Percentiles rank a stretch among this genome's conserved stretches.
phyloP scores from a whole-genome alignment of 1,140 invertebrate genomes.

The Hyposmocoma kahamanoa region DNA sequence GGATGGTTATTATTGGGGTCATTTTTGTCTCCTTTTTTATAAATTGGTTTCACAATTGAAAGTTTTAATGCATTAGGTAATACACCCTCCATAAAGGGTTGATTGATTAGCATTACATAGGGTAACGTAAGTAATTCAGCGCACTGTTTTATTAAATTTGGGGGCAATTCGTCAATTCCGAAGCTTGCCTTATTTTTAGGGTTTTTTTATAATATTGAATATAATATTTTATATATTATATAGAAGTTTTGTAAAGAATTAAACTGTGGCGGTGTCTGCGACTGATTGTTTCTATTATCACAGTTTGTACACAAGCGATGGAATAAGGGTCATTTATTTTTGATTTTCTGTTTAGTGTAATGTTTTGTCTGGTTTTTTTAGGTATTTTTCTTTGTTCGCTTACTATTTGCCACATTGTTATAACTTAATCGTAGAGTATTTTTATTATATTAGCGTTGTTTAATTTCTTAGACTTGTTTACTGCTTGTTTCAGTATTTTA shows the following conservation, averaged over 20 bases:
- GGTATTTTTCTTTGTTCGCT: neutral
- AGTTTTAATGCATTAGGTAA: neutral
- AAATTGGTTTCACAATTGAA: neutral
- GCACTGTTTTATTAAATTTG: neutral
- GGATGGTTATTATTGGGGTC: neutral
- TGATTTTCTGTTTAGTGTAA: neutral
- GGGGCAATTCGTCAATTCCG: conserved; percentile 2
- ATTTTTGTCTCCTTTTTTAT: neutral
- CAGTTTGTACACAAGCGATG: neutral
- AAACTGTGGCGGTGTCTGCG: neutral
- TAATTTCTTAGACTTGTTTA: neutral
- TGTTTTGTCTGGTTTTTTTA: neutral
- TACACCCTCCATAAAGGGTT: neutral
- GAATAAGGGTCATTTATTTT: neutral
- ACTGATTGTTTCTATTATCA: too few species aligned
- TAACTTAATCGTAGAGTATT: neutral
- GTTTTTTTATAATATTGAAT: too few species aligned
- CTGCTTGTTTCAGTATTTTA: neutral
- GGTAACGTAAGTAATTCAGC: neutral
- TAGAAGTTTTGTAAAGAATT: neutral
- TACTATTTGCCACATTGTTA: neutral
- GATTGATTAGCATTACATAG: neutral
- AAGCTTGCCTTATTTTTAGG: neutral
- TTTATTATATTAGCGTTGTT: neutral
- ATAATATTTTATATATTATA: neutral